These are phyloP conservation scores for Octodonta nipae DNA, from an alignment of 2,888 invertebrate species.

Conservation along the genomic window DNA sequence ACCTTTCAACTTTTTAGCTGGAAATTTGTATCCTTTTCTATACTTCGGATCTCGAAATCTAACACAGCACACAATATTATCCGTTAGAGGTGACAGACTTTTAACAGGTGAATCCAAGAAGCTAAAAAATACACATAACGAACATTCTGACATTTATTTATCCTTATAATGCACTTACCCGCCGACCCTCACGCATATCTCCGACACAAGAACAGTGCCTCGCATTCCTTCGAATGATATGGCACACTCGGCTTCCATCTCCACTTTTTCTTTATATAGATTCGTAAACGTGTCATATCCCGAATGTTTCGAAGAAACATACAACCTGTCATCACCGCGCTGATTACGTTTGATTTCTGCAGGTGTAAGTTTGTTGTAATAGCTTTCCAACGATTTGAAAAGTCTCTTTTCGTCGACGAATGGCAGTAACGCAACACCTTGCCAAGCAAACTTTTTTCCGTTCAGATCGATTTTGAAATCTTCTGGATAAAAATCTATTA, in stretches of 20 bases:
- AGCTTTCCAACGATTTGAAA: slow-evolving; percentile 67
- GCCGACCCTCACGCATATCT: slow-evolving; percentile 51
- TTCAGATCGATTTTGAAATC: slow-evolving; percentile 97
- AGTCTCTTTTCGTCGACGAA: slow-evolving; percentile 91
- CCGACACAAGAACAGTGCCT: slow-evolving; percentile 63
- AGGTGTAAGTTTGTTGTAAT: slow-evolving; percentile 63
- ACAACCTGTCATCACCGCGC: slow-evolving; percentile 79
- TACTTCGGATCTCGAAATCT: slow-evolving; percentile 70
- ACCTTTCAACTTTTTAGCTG: slow-evolving; percentile 53
- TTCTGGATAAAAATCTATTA: slow-evolving; percentile 96
- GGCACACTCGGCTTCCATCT: slow-evolving; percentile 42
- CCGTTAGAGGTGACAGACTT: slow-evolving; percentile 48
- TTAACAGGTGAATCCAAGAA: slow-evolving; percentile 56
- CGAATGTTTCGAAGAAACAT: slow-evolving; percentile 59
- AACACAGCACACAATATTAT: slow-evolving; percentile 51
- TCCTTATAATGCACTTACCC: slow-evolving; percentile 52
- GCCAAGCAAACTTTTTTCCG: slow-evolving; percentile 99
- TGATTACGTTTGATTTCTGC: slow-evolving; percentile 82
- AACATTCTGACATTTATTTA: neutral
- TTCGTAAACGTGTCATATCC: slow-evolving; percentile 57
- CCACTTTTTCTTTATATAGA: slow-evolving; percentile 48
- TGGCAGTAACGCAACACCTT: slow-evolving; percentile 93
- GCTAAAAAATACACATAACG: slow-evolving; percentile 13
- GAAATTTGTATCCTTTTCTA: slow-evolving; percentile 59
- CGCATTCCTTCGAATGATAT: slow-evolving; percentile 68